A percentile compares a stretch with the other conserved stretches of the same genome.
phyloP scores from a whole-genome alignment of 2,797 vertebrate species.

The Melanogrammus aeglefinus region DNA sequence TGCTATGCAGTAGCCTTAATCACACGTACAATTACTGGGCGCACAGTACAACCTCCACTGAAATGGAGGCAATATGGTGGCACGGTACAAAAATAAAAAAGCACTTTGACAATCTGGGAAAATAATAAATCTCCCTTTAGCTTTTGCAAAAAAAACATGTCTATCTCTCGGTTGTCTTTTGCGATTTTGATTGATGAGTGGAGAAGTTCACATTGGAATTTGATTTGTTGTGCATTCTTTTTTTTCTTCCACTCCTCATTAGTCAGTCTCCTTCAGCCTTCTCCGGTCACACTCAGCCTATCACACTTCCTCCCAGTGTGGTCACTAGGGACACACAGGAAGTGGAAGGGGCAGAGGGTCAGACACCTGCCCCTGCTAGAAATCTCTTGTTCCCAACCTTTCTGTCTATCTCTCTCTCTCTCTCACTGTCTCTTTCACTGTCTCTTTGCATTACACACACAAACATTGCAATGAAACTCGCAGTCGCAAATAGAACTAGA shows the following conservation, averaged over 20 bases:
- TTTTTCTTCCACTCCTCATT: neutral
- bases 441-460: constrained; percentile 21
- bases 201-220: neutral
- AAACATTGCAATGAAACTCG: constrained; percentile 21
- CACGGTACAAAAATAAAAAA: neutral
- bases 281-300: neutral
- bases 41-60: too few relatives aligned
- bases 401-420: neutral
- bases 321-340: neutral
- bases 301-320: neutral
- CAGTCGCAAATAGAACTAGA: constrained; percentile 2
- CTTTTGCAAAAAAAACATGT: too few relatives aligned
- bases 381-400: neutral
- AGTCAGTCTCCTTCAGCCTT: neutral
- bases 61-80: too few relatives aligned
- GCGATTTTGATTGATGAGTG: neutral
- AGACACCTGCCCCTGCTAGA: neutral
- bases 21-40: too few relatives aligned
- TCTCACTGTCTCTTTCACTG: neutral
- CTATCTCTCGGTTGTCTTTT: too few relatives aligned
- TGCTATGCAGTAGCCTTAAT: too few relatives aligned
- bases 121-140: too few relatives aligned
- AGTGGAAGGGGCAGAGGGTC: neutral
- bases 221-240: neutral
- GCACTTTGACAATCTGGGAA: too few relatives aligned